Evolutionary conservation across 37 sponge, comb jelly and placozoan species (phyloP), one percentile per base, ranked within the genome.

Genomic region (Spongia lamella): DNA sequence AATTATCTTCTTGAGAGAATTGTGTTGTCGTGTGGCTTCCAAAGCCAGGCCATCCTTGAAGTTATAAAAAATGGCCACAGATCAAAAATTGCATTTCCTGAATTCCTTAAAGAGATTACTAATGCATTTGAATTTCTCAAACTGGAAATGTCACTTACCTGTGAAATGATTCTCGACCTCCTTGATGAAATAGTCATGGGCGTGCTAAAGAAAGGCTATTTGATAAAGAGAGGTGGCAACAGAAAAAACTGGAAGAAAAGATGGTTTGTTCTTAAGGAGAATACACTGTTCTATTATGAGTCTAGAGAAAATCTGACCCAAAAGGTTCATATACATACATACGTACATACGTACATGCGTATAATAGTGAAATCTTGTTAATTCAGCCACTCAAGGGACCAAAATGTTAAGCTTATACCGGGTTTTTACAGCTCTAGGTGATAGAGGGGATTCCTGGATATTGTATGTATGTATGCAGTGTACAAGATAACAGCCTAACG

Each of bases 171-270:
- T 25, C 56, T 19, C 20, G 89, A 88, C 66, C 1, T 88, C 33
- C 49, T 53, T 16, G 89, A 88, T 35, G 78, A 81, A 66, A 56
- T 83, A 4, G 84, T 89, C 1, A 30, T 57, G 19, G 90, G 84
- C 0, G 81, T 89, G 0, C 51, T 89, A 13, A 74, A 70, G 63
- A 89, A 83, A 49, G 90, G 90, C n/a, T 84, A 70, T 40, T 76
- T 89, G 61, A 39, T 27, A 16, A 89, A 89, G 90, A 81, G 83
- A 53, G 90, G 90, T 1, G 84, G 84, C 51, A 27, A 53, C 64
- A 62, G 79, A 33, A 68, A 62, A 47, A 89, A 83, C 65, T 84
- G 70, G 81, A 83, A 79, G 52, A 75, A 65, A 11, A 16, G 90
- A 24, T 89, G 73, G 74, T 89, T 89, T 76, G 39, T 84, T 39